Evolutionary conservation across 2,113 vertebrate species (phyloP).

Genomic region (Synodontis membranacea): DNA sequence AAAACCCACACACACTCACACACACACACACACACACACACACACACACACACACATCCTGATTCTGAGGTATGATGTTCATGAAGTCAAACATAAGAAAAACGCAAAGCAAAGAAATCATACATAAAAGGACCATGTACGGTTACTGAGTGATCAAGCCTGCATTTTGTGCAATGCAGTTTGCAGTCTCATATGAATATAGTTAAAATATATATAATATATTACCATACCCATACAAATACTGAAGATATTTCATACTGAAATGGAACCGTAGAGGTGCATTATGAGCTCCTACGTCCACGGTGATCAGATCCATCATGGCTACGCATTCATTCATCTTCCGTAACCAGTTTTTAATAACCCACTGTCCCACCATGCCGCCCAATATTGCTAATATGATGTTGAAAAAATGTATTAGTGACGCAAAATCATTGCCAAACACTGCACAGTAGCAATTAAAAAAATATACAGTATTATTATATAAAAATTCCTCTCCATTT

Average conservation of each 20-base stretch:
- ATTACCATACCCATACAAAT: too few species aligned
- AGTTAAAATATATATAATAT: too few species aligned
- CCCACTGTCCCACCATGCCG: background rate
- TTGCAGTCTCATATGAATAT: constrained; percentile 1
- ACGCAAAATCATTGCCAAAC: background rate
- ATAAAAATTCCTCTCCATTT: background rate
- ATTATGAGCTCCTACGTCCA: background rate
- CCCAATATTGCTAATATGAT: background rate
- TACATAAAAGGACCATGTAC: background rate
- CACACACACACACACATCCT: background rate
- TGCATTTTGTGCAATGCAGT: background rate
- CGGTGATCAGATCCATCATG: background rate
- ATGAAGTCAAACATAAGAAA: background rate
- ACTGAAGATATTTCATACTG: too few species aligned
- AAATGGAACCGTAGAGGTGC: background rate
- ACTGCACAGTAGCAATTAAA: background rate
- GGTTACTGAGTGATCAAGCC: background rate
- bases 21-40: background rate
- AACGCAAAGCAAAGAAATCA: background rate
- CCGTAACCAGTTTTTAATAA: background rate
- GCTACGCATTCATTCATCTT: background rate
- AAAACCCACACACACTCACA: background rate
- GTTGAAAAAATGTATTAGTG: background rate
- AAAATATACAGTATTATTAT: background rate
- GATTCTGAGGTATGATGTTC: background rate